Evolutionary conservation across 64 coral and sea anemone genomes (phyloP), one percentile per base, ranked within the genome.

Genomic region (Pocillopora verrucosa): DNA sequence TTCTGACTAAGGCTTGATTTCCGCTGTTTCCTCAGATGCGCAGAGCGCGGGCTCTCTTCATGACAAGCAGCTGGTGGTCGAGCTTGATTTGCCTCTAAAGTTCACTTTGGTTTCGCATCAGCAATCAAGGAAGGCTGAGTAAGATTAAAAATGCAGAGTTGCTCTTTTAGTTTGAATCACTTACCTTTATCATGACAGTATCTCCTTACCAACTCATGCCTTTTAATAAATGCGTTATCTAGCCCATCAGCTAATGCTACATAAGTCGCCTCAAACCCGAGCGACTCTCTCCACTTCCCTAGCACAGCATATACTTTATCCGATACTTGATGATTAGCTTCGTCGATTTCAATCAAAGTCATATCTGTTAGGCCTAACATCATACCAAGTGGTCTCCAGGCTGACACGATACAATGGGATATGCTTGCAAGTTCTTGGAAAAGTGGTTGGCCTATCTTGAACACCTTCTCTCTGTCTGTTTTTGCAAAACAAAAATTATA

Each of bases 261-360:
- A 69, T 86, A 92, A 57, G 15, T 86, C 15, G 90, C 90, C 20
- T 65, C 22, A 73, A 63, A 36, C 12, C 81, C 90, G 0, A 61
- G 60, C 3, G 62, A 59, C 80, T 87, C 36, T 25, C 34, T 77
- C 90, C 90, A 92, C 62, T 67, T 92, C 22, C 22, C 73, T 16
- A 92, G 61, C 90, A 92, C 79, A 0, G 67, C 72, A 16, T 78
- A 92, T 64, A 75, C 77, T 26, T 30, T 76, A 45, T 92, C 90
- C 4, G 84, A 17, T 3, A 12, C 68, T 58, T 70, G 34, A 0
- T 9, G 10, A 12, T 78, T 7, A 37, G 87, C 90, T 24, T 34
- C 38, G 13, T 79, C 14, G 63, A 92, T 87, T 36, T 92, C 90
- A 72, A 87, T 75, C 58, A 92, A 17, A 59, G 72, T 60, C 2